Conservation (phyloP, 2,797 vertebrate genomes). For the Diplodus sargus region DNA sequence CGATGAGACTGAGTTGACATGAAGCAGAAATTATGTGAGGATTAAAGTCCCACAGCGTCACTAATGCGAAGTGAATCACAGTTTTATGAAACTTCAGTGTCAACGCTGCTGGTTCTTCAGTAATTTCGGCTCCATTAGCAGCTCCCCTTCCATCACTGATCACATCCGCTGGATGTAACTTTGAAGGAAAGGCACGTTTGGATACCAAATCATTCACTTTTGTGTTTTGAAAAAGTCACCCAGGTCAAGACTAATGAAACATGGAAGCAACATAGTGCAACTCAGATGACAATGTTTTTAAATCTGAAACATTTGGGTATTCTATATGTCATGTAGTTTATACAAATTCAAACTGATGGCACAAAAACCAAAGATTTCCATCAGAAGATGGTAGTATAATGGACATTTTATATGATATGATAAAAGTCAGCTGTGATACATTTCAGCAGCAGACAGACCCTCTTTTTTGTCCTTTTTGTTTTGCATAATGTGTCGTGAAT, state of each 20-base stretch:
- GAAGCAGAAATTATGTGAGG: background rate
- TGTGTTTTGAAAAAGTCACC: background rate
- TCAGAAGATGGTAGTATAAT: background rate
- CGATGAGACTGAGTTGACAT: background rate
- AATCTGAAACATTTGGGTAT: background rate
- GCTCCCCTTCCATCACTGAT: background rate
- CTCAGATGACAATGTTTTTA: background rate
- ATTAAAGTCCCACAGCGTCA: background rate
- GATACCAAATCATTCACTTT: background rate
- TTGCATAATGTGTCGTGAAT: constrained; percentile 69
- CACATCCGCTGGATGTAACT: background rate
- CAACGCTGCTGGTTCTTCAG: background rate
- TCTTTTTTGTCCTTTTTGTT: constrained; percentile 57
- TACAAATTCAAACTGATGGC: background rate
- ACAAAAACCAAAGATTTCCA: background rate
- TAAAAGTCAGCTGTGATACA: constrained; percentile 30
- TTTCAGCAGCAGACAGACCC: constrained; percentile 49
- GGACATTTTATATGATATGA: constrained; percentile 33
- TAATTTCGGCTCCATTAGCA: background rate
- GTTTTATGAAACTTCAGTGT: background rate
- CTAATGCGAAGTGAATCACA: background rate
- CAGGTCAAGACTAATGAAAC: background rate
- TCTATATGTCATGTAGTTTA: background rate
- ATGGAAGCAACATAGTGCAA: background rate
- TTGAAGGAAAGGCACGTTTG: background rate